phyloP scores from a whole-genome alignment of 2,888 invertebrate species.

The Sinohyriopsis cumingii region DNA sequence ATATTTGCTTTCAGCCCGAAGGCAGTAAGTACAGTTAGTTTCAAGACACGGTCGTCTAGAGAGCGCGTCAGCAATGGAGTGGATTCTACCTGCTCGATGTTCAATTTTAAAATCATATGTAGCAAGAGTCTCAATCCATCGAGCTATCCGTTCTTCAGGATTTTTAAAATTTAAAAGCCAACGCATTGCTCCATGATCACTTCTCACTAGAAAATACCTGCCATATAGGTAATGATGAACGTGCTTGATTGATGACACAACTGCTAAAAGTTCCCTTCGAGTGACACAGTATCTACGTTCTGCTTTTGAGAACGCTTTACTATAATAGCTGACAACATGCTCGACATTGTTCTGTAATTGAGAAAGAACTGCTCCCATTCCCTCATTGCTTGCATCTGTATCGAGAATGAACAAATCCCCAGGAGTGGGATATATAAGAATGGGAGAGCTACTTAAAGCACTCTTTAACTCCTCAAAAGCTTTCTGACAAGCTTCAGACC shows the following conservation, averaged over 20 bases:
- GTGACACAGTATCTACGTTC: constrained; percentile 25
- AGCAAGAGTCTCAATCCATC: constrained; percentile 13
- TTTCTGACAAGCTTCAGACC: constrained; percentile 20
- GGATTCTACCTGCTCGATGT: constrained; percentile 18
- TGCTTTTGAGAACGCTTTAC: background rate
- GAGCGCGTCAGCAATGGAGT: constrained; percentile 21
- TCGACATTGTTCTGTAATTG: no score
- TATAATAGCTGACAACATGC: constrained; percentile 16
- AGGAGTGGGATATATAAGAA: no score
- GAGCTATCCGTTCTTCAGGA: constrained; percentile 23
- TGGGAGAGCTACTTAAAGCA: no score
- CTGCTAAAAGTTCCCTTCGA: constrained; percentile 18
- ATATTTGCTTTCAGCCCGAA: constrained; percentile 10
- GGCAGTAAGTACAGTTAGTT: constrained; percentile 14
- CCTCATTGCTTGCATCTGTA: constrained; percentile 14
- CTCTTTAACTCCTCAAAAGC: constrained; percentile 17
- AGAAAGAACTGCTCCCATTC: no score
- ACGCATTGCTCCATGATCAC: constrained; percentile 24
- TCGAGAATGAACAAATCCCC: background rate
- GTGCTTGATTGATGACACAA: constrained; percentile 27
- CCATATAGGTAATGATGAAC: constrained; percentile 38
- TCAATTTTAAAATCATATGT: constrained; percentile 4
- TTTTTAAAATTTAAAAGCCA: constrained; percentile 26
- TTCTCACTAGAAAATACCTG: constrained; percentile 19
- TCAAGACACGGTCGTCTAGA: constrained; percentile 18